A percentile compares a stretch with the other conserved stretches of the same genome.
Evolutionary conservation across 2,113 vertebrate species (phyloP).

Genomic region (Danio rerio): DNA sequence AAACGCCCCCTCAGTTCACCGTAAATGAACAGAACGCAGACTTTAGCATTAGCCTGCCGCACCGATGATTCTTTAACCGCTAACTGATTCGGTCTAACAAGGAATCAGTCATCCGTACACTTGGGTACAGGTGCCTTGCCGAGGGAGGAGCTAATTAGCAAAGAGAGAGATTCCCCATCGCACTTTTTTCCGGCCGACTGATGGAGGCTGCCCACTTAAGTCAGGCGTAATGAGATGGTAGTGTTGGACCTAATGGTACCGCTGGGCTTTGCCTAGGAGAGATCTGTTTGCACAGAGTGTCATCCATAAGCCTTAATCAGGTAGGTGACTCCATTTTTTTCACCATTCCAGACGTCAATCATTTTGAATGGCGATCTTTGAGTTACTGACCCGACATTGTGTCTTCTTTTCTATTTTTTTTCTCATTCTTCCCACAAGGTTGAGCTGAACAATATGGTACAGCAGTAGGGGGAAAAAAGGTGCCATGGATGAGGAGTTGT

Average conservation of each 20-base stretch:
- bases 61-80: constrained; percentile 50
- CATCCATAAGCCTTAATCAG: constrained; percentile 87
- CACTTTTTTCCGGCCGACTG: constrained; percentile 79
- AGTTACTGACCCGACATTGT: constrained; percentile 52
- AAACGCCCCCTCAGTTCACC: constrained; percentile 7
- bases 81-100: constrained; percentile 57
- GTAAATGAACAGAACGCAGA: constrained; percentile 21
- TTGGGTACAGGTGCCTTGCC: constrained; percentile 71
- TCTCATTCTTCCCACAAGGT: not conserved
- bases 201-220: constrained; percentile 85
- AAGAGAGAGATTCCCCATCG: constrained; percentile 74
- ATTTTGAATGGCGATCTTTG: constrained; percentile 54
- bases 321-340: constrained; percentile 53
- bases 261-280: constrained; percentile 85
- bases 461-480: too few relatives aligned
- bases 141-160: constrained; percentile 85
- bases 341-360: constrained; percentile 49
- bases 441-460: constrained; percentile 1
- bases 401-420: constrained; percentile 34
- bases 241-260: constrained; percentile 84
- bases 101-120: constrained; percentile 54
- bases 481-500: constrained; percentile 4
- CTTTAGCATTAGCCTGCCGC: constrained; percentile 41
- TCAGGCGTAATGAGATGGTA: constrained; percentile 87
- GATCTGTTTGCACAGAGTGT: constrained; percentile 85